A percentile compares a stretch with the other conserved stretches of the same genome.
Conservation (phyloP, 1,140 invertebrate genomes). For the Penaeus japonicus region DNA sequence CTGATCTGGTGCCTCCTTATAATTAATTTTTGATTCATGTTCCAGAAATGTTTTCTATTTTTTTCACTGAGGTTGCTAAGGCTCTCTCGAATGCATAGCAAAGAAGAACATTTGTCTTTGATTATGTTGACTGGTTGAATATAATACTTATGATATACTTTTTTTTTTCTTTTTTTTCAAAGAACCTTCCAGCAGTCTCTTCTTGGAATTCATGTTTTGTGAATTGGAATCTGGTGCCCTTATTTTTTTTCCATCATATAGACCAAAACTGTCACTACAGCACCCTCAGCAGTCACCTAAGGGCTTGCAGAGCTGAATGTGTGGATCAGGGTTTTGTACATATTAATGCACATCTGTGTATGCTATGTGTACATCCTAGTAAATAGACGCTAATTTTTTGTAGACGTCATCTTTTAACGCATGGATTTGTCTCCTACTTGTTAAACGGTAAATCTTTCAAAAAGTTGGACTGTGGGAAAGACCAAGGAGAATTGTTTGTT, state of each 20-base stretch:
- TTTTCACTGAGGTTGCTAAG: background rate
- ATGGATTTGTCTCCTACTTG: conserved; percentile 34
- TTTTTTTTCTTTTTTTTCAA: background rate
- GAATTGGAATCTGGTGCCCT: conserved; percentile 34
- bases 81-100: too few relatives aligned
- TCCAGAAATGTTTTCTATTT: background rate
- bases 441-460: conserved; percentile 29
- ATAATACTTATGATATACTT: background rate
- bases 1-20: background rate
- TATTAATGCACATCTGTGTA: conserved; percentile 48
- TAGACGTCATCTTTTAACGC: conserved; percentile 13
- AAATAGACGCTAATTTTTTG: conserved; percentile 39
- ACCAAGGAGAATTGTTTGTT: background rate
- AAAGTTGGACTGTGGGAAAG: background rate
- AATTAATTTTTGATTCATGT: background rate
- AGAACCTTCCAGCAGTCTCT: conserved; percentile 14
- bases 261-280: conserved; percentile 44
- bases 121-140: background rate
- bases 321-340: conserved; percentile 36
- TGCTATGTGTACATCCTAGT: conserved; percentile 48
- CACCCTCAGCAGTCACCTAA: conserved; percentile 49
- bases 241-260: conserved; percentile 40
- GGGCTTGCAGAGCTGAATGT: conserved; percentile 11
- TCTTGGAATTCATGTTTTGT: conserved; percentile 44
- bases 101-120: background rate